Base-by-base conservation (phyloP, 2,797 vertebrate species). In the Choloepus didactylus region DNA sequence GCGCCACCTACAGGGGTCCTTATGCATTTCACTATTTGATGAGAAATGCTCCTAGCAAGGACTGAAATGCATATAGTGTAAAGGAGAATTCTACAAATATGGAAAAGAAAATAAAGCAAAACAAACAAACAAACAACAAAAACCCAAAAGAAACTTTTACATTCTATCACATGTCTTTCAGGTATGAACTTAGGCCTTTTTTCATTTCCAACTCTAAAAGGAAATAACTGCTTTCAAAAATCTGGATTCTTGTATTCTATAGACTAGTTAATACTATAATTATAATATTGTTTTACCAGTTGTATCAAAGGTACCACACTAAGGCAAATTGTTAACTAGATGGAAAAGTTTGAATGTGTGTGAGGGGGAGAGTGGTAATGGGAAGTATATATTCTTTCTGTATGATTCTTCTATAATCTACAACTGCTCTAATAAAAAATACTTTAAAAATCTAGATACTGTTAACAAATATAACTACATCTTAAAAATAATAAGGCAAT, bases 1-100 rank as follows among this genome's bases (percentile, higher is more conserved):
- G 98, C 98, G 98, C 98, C 98, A 98, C 98, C 98, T 98, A 97
- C 98, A 98, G 98, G 98, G 97, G 67, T 73, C 62, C 89, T 93
- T 95, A 95, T 84, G 83, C 72, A 95, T 96, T 54, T 16, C 41
- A 87, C 18, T 16, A 41, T 56, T 81, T 81, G 73, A 85, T 31
- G 62, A 38, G 44, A 60, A 46, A 9, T 29, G 49, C 41, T 60
- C 15, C 9, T 27, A 56, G 31, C 19, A 80, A 93, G 29, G 16
- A 14, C 25, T 59, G 18, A 15, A 69, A 19, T 46, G 11, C 7
- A 5, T 31, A n/a, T 1, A 77, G 31, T 10, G 56, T 69, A 75
- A 79, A 92, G 29, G 44, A 86, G 49, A 87, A 66, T 59, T 12
- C 31, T 54, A 80, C 25, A 51, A 31, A 38, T 91, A 67, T 87